phyloP scores from a whole-genome alignment of 2,797 vertebrate species.

The Mareca strepera region DNA sequence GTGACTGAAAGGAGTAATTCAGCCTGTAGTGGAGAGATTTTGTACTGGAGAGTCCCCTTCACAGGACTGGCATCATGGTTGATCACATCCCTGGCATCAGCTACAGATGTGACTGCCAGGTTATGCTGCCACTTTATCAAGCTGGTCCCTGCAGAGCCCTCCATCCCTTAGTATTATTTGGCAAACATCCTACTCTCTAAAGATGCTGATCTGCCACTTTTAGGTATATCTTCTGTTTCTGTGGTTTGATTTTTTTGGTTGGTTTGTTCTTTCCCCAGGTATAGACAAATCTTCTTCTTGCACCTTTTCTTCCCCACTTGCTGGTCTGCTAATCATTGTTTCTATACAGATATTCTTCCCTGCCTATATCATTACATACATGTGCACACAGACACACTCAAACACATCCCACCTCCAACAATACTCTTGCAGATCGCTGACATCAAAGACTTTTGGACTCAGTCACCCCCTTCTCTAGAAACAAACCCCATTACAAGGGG shows the following conservation, averaged over 20 bases:
- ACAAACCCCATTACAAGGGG: fast-evolving
- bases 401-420: background rate
- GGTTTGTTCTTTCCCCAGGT: background rate
- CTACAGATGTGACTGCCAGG: background rate
- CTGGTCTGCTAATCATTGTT: background rate
- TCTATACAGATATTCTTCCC: background rate
- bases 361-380: background rate
- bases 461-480: fast-evolving
- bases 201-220: background rate
- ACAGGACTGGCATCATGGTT: fast-evolving
- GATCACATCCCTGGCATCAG: background rate
- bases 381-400: background rate
- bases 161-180: background rate
- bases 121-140: background rate
- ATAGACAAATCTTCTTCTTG: background rate
- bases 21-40: background rate
- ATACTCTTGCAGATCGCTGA: background rate
- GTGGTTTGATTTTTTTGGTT: background rate
- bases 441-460: background rate
- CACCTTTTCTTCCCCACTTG: background rate
- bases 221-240: background rate
- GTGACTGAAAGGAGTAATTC: background rate
- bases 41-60: background rate
- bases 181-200: background rate
- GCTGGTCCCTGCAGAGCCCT: background rate